Conservation (phyloP, 2,888 invertebrate species). For the Leucania comma region DNA sequence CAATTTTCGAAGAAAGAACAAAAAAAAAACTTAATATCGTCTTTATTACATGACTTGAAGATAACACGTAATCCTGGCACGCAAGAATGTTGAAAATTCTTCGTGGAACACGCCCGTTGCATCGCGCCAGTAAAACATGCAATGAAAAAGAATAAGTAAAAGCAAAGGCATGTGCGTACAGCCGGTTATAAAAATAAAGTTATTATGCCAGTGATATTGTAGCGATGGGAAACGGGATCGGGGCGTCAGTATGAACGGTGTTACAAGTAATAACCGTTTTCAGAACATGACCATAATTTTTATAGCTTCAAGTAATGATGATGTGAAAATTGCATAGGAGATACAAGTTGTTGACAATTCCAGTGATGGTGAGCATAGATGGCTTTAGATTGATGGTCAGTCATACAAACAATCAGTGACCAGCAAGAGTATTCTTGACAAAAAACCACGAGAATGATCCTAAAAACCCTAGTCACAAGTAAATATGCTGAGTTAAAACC, state of each 20-base stretch:
- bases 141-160: constrained; percentile 65
- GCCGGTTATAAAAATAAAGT: constrained; percentile 77
- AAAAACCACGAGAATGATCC: constrained; percentile 1
- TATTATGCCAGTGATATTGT: constrained; percentile 68
- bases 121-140: constrained; percentile 67
- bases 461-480: constrained; percentile 11
- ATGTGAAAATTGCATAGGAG: constrained; percentile 35
- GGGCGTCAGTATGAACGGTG: constrained; percentile 31
- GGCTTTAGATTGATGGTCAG: background rate
- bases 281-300: constrained; percentile 47
- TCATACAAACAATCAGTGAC: background rate
- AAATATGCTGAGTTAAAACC: constrained; percentile 24
- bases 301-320: constrained; percentile 33
- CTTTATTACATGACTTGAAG: constrained; percentile 64
- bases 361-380: background rate
- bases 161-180: constrained; percentile 66
- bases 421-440: background rate
- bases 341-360: background rate
- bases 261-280: constrained; percentile 51
- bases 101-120: constrained; percentile 65
- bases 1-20: constrained; percentile 44
- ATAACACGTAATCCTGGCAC: constrained; percentile 66
- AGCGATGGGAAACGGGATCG: constrained; percentile 62
- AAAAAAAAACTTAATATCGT: constrained; percentile 42
- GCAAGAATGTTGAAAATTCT: constrained; percentile 67